These are phyloP conservation scores for Cairina moschata DNA, from an alignment of 2,113 vertebrate genomes.

Conservation along the genomic window DNA sequence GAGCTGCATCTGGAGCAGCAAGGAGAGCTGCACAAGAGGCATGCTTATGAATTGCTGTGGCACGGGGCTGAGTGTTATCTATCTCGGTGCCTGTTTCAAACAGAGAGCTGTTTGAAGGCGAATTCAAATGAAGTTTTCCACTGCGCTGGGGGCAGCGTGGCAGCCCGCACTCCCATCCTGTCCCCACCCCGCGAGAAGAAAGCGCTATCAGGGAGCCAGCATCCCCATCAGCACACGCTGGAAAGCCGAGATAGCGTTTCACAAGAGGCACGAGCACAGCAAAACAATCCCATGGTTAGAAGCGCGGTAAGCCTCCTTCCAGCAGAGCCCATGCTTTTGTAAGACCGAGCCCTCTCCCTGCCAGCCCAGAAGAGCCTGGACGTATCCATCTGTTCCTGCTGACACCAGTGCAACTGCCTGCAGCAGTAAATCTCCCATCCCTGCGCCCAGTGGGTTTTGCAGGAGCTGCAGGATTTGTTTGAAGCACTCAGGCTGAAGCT, in stretches of 20 bases:
- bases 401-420: neutral
- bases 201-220: constrained; percentile 72
- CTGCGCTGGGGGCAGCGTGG: neutral
- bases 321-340: neutral
- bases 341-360: neutral
- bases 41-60: rapidly evolving
- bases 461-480: neutral
- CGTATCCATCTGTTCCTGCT: neutral
- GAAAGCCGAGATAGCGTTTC: constrained; percentile 62
- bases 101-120: neutral
- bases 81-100: neutral
- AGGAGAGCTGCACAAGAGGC: neutral
- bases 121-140: neutral
- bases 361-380: neutral
- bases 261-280: neutral
- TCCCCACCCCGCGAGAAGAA: constrained; percentile 63
- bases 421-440: neutral
- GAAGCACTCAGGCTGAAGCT: neutral
- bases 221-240: constrained; percentile 48
- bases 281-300: neutral
- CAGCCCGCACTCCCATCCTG: neutral
- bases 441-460: neutral
- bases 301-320: neutral
- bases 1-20: neutral
- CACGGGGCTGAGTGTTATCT: neutral